Base-by-base conservation (phyloP, 2,797 vertebrate species). In the Antrozous pallidus region DNA sequence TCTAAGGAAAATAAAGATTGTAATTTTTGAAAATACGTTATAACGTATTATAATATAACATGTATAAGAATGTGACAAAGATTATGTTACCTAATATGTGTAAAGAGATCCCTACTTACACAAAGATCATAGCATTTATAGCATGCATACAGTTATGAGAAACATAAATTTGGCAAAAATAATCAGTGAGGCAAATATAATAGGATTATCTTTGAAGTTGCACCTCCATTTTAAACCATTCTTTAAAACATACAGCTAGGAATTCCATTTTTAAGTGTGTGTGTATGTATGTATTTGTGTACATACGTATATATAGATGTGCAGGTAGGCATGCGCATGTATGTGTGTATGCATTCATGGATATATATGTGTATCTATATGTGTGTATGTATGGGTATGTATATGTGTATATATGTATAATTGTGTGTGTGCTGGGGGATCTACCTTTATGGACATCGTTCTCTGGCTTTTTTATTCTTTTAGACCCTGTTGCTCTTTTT, bases 161-260 rank as follows among this genome's bases (percentile, higher is more conserved):
- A 69, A 8, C n/a, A 2, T 80, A 73, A 54, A 81, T 70, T 77
- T 47, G 18, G 18, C n/a, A n/a, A 61, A 31, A 81, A 82, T 24
- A 40, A 69, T 56, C 28, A 49, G 17, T 69, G 65, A 82, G 33
- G 77, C 80, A 31, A 40, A 49, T 28, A 38, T 65, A 42, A 75
- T 77, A 73, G 49, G 69, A 42, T 85, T 71, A 9, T 20, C 31
- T 71, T 81, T 79, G 89, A 88, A 82, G 54, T 33, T 14, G 2
- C 51, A 56, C 47, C 83, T 88, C 54, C 38, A 22, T 90, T 94
- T 95, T 61, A 90, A 96, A 69, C 18, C 51, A 31, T 17, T 9
- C 56, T 79, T 79, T 36, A 24, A 67, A 78, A 82, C 61, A 84
- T 26, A 51, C 40, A 0, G 56, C 8, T 16, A 26, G 42, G 16